Evolutionary conservation across 2,888 invertebrate genomes (phyloP), one percentile per base, ranked within the genome.

Genomic region (Drosophila emarginata): DNA sequence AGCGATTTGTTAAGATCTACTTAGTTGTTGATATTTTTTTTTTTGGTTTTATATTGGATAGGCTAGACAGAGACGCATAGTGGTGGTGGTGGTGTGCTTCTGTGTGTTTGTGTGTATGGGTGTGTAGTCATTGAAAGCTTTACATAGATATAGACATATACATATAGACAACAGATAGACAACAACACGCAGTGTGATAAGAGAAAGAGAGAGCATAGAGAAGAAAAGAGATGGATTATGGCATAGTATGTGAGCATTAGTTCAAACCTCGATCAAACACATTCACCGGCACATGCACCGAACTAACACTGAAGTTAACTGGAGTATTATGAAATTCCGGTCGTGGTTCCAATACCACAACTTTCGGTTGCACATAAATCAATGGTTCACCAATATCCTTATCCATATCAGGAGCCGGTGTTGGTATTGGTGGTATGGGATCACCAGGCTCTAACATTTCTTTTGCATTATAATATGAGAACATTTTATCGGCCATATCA

Each of bases 251-350:
- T 59, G 36, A 68, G 36, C 32, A 66, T 60, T 53, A 77, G 60
- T 77, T 91, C 93, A 93, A 92, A 96, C 96, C 96, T 94, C 96
- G 94, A 89, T 97, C 97, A 91, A 96, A 98, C 67, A 99, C 98
- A 92, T 98, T 98, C 72, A 98, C 98, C 36, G 99, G 98, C 56
- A 99, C 97, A 91, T 98, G 98, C 50, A 98, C 97, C 73, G 97
- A 96, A 89, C 97, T 97, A 90, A 95, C 93, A 89, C 94, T 96
- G 45, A 94, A 94, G 90, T 97, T 97, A 28, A 96, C 95, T 28
- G 94, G 94, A 72, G 95, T 94, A 88, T 96, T 94, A 76, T 95
- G 96, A 91, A 97, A 97, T 89, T 97, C 96, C 37, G 94, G 92
- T 90, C 95, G 96, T 78, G 93, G 93, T 68, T 93, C 94, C 69